Evolutionary conservation across 1,140 invertebrate genomes (phyloP), one percentile per base, ranked within the genome.

Genomic region (Euwallacea fornicatus): DNA sequence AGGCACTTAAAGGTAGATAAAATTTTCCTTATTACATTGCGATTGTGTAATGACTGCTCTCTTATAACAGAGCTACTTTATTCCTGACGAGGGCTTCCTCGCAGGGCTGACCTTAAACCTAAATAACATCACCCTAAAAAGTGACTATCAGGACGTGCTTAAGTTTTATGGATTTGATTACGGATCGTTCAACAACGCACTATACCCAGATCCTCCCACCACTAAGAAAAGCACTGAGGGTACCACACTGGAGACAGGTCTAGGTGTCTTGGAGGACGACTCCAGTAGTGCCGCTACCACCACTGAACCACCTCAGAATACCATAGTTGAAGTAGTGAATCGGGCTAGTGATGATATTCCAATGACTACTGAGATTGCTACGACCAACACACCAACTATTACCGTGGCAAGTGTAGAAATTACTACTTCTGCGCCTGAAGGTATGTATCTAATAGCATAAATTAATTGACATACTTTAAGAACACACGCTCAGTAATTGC

Each of bases 91-190:
- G 76, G 91, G 91, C 33, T 93, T 93, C 66, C 82, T 93, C 0
- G 90, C 90, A 7, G 91, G 91, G 0, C 79, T 94, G 60, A 90
- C 90, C 2, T 81, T 94, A 16, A 94, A 89, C 78, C 88, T 88
- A 56, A 89, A 91, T 74, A 90, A 91, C 78, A 88, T 91, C 0
- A 88, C 85, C 4, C 86, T 93, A 42, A 87, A 86, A 21, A 83
- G 86, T 9, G 86, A 87, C 41, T 93, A 91, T 75, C 87, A 88
- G 78, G 85, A 87, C 16, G 83, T 91, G 43, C 80, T 94, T 13
- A 83, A 86, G 68, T 93, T 92, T 80, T 93, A 93, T 76, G 91
- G 91, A 0, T 94, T 91, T 77, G 89, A 93, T 80, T 81, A 88
- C 59, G 83, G 84, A 3, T 75, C 79, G 10, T 81, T 81, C 62